A percentile compares a stretch with the other conserved stretches of the same genome.
Conservation (phyloP, 2,797 vertebrate genomes). For the Sebastes minor region DNA sequence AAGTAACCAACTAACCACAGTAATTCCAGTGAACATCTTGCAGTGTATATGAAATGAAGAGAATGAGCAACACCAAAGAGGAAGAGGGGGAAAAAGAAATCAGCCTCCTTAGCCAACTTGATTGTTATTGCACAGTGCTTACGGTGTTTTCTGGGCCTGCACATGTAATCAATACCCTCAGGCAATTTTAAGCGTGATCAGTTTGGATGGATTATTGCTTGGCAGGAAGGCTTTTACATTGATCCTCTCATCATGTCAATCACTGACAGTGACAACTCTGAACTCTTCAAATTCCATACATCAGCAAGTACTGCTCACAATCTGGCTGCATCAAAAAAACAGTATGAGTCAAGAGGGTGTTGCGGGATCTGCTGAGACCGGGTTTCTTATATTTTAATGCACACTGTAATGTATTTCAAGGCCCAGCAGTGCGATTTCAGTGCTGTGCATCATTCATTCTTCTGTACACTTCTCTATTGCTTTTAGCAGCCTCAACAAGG, state of each 20-base stretch:
- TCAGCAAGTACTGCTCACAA: constrained; percentile 64
- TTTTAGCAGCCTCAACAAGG: not conserved
- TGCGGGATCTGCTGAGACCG: constrained; percentile 49
- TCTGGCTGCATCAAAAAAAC: constrained; percentile 56
- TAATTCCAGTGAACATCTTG: not conserved
- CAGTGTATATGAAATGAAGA: constrained; percentile 21
- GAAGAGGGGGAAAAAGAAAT: constrained; percentile 2
- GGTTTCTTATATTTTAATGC: constrained; percentile 39
- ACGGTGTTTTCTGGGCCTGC: constrained; percentile 69
- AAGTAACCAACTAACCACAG: not conserved
- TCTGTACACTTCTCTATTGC: not conserved
- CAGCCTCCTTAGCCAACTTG: constrained; percentile 59
- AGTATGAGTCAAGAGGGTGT: constrained; percentile 22
- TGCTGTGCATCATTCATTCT: constrained; percentile 10
- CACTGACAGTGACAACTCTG: constrained; percentile 73
- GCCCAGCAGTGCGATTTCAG: not conserved
- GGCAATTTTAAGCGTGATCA: constrained; percentile 82
- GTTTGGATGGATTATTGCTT: constrained; percentile 82
- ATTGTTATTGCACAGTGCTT: constrained; percentile 74
- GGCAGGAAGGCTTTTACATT: constrained; percentile 77
- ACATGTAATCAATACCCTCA: constrained; percentile 75
- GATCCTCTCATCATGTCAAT: constrained; percentile 82
- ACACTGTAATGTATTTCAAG: constrained; percentile 23
- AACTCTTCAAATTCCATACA: constrained; percentile 75
- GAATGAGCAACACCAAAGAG: constrained; percentile 17